Evolutionary conservation across 2,797 vertebrate genomes (phyloP).

Genomic region (Thunnus albacares): DNA sequence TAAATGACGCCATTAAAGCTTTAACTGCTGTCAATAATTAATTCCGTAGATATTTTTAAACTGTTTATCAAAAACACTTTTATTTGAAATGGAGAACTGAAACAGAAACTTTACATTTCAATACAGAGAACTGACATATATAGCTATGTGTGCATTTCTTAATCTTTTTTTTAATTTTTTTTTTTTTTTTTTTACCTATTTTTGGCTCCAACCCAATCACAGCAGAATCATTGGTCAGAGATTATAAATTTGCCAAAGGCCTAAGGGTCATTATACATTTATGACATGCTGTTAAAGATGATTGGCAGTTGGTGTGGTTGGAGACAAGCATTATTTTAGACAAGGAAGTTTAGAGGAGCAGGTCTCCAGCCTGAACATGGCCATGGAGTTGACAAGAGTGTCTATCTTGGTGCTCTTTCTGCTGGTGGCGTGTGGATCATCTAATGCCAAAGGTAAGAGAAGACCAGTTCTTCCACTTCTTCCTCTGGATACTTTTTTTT

Average conservation of each 20-base stretch:
- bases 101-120: not conserved
- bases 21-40: constrained; percentile 28
- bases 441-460: constrained; percentile 73
- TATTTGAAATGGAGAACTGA: not conserved
- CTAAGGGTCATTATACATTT: constrained; percentile 40
- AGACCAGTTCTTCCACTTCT: not conserved
- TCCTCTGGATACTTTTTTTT: not conserved
- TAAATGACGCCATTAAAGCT: constrained; percentile 14
- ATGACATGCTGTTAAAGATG: constrained; percentile 50
- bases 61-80: not conserved
- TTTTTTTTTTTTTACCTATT: not conserved
- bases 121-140: not conserved
- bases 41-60: not conserved
- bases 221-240: not conserved
- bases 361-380: not conserved
- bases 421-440: constrained; percentile 49
- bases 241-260: constrained; percentile 1
- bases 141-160: not conserved
- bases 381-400: constrained; percentile 65
- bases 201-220: not conserved
- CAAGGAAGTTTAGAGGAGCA: not conserved
- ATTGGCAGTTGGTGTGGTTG: constrained; percentile 28
- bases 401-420: constrained; percentile 51
- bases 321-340: constrained; percentile 15
- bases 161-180: not conserved